Evolutionary conservation across 2,888 invertebrate species (phyloP), one percentile per base, ranked within the genome.

Genomic region (Cosmorhoe ocellata): DNA sequence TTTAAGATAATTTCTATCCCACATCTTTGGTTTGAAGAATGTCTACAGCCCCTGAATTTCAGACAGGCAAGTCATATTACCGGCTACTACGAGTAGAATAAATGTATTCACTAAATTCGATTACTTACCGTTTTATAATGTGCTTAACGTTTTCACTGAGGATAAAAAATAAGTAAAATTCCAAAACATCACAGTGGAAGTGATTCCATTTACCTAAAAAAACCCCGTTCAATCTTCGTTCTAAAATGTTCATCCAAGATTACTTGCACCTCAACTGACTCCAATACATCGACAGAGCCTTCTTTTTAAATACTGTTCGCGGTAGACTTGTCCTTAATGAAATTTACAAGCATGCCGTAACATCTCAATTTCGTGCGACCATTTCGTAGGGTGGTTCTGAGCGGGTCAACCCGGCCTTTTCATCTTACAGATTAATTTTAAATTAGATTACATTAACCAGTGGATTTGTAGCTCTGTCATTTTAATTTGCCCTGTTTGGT

Each of bases 371-470:
- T 76, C 64, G 61, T 56, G 58, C 61, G 60, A 58, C 62, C 59
- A 52, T 47, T 52, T 43, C 9, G 48, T 34, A 42, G 37, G 33
- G 30, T 31, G 33, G 40, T 43, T 42, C 26, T 64, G 64, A 58
- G 55, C 60, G 63, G 59, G 60, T 62, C 66, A 64, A 60, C 66
- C 67, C 71, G 61, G 63, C 68, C 80, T 81, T 81, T 82, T 81
- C 82, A 81, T 81, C 78, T 78, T 67, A 53, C 63, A 79, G 81
- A 83, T 84, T 83, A 83, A 81, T 83, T 84, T 83, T 76, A 79
- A 83, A 83, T 84, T 81, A 79, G 76, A 82, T 84, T 78, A 81
- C 75, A 84, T 83, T 81, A 80, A 73, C 74, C 69, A 66, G 66
- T 66, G 69, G 78, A 74, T 78, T 67, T 71, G 71, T 78, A 71